Evolutionary conservation across 2,113 vertebrate species (phyloP), one percentile per base, ranked within the genome.

Genomic region (Atherinomorus stipes): DNA sequence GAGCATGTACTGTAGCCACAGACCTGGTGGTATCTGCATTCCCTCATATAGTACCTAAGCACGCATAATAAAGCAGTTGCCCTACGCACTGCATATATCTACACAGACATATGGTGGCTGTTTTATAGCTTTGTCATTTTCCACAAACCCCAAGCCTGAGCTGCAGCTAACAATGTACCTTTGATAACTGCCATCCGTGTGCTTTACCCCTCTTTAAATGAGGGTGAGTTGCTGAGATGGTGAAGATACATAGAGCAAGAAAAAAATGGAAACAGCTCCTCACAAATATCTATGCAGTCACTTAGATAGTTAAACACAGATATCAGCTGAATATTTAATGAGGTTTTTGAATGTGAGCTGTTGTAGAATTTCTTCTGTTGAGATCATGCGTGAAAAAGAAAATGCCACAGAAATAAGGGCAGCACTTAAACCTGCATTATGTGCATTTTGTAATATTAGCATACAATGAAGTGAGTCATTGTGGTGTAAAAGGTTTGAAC

Each of bases 61-160:
- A 31, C 57, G 58, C 75, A 53, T 65, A 73, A 67, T 11, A 34
- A 28, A 44, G 60, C 60, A 47, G 69, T 71, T 58, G 54, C 73
- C 52, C 83, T 53, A 25, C 63, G 47, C 37, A 53, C 21, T 8
- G 16, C 59, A 56, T 47, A 47, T 63, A 85, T 84, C 72, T 87
- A 51, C 78, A 86, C 83, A 70, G 73, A 73, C 83, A 85, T 59
- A 68, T 37, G 11, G 40, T 23, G 50, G 42, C 69, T n/a, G 40
- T 78, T 82, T 85, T 73, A 88, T 81, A 65, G 70, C 67, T 0
- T 23, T 76, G 80, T 76, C 73, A 87, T 91, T 81, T 83, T 75
- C 74, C 22, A 10, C 31, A 68, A 28, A 78, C 67, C 61, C 54
- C 37, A 58, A 75, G 69, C 58, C 69, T 25, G 40, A 66, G 44